Percentiles rank a stretch among this genome's conserved stretches.
Conservation (phyloP, 1,140 invertebrate species). For the Orius insidiosus region DNA sequence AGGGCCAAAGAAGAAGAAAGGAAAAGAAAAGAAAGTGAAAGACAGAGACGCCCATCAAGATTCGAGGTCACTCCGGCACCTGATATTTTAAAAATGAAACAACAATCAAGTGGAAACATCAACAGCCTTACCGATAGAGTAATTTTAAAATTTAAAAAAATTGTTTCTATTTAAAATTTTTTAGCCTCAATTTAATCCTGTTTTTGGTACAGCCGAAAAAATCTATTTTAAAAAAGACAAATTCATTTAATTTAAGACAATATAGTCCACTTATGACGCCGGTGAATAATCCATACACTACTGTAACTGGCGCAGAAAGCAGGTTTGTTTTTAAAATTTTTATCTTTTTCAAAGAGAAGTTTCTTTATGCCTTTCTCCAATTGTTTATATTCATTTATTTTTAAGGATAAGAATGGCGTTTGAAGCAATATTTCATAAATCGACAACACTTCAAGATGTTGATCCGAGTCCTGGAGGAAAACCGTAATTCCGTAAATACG, state of each 20-base stretch:
- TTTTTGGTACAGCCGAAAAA: constrained; percentile 54
- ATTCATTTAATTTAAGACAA: constrained; percentile 65
- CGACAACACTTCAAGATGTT: constrained; percentile 64
- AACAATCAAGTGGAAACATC: constrained; percentile 18
- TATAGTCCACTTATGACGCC: constrained; percentile 48
- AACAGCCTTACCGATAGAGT: constrained; percentile 1
- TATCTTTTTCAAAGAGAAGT: too few species aligned
- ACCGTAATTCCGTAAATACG: too few species aligned
- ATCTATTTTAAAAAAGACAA: constrained; percentile 82
- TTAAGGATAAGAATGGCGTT: constrained; percentile 74
- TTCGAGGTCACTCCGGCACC: constrained; percentile 55
- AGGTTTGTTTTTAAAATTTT: too few species aligned
- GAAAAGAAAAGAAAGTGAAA: constrained; percentile 21
- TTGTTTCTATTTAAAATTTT: constrained; percentile 12
- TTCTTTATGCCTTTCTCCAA: too few species aligned
- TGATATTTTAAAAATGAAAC: constrained; percentile 37
- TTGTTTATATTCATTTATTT: too few species aligned
- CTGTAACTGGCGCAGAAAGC: constrained; percentile 70
- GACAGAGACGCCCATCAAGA: constrained; percentile 41
- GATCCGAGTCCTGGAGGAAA: constrained; percentile 36
- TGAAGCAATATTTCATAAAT: constrained; percentile 77
- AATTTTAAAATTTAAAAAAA: not conserved
- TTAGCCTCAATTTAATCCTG: constrained; percentile 27
- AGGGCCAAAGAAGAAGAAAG: constrained; percentile 37
- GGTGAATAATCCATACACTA: constrained; percentile 56